A percentile compares a stretch with the other conserved stretches of the same genome.
Evolutionary conservation across 2,888 invertebrate genomes (phyloP).

Genomic region (Choristoneura rosaceana): DNA sequence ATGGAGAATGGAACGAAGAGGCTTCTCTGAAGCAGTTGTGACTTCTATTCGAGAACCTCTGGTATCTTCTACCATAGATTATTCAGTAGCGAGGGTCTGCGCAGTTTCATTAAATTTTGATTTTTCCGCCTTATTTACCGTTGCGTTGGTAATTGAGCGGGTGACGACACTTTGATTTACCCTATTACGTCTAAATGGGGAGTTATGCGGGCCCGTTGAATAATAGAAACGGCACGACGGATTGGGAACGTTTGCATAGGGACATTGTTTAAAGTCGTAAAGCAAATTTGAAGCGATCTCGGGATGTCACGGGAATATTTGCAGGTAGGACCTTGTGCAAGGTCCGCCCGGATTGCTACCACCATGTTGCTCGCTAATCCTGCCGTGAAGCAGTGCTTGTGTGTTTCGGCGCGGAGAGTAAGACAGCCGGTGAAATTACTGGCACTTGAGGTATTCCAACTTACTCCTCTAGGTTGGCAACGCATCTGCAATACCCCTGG

Average conservation of each 20-base stretch:
- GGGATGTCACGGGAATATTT: not conserved
- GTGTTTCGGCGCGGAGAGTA: too few relatives aligned
- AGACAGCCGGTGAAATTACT: too few relatives aligned
- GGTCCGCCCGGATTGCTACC: too few relatives aligned
- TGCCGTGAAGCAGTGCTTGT: too few relatives aligned
- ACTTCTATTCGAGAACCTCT: conserved; percentile 9
- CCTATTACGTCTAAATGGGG: conserved; percentile 38
- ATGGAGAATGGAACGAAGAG: too few relatives aligned
- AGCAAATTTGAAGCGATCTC: not conserved
- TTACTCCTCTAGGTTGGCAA: too few relatives aligned
- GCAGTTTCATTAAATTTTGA: conserved; percentile 43
- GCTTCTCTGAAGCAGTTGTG: not conserved
- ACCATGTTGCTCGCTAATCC: too few relatives aligned
- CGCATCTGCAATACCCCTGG: too few relatives aligned
- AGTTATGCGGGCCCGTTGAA: conserved; percentile 33
- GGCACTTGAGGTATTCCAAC: too few relatives aligned
- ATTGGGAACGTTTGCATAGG: conserved; percentile 12
- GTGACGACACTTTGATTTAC: conserved; percentile 40
- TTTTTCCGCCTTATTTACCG: conserved; percentile 43
- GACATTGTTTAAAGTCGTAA: not conserved
- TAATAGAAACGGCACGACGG: conserved; percentile 19
- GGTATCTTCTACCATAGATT: conserved; percentile 18
- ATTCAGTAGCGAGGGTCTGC: conserved; percentile 27
- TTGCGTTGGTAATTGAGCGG: conserved; percentile 35
- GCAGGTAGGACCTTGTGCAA: too few relatives aligned